Conservation (phyloP, 2,113 vertebrate genomes). For the Irena cyanogastra region DNA sequence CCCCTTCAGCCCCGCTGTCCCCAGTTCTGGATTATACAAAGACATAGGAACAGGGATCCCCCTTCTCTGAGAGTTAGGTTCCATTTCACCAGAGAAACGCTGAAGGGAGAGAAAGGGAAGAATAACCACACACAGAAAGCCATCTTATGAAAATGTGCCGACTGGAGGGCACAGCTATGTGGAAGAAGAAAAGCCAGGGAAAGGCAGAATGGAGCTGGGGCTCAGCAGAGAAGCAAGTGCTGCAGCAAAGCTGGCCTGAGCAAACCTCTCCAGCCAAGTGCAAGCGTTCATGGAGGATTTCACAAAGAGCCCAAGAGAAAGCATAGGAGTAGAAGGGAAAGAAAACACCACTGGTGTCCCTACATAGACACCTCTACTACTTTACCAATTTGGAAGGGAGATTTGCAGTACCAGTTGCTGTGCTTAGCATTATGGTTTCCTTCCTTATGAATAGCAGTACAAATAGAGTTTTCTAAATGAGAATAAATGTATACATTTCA, state of each 20-base stretch:
- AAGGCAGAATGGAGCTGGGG: neutral
- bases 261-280: neutral
- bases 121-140: neutral
- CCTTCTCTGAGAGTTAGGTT: neutral
- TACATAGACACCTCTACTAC: neutral
- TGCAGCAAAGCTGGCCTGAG: neutral
- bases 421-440: neutral
- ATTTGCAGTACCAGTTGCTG: neutral
- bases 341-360: neutral
- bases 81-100: neutral
- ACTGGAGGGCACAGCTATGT: neutral
- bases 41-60: neutral
- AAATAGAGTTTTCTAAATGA: neutral
- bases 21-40: neutral
- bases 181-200: neutral
- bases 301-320: neutral
- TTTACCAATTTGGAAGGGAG: neutral
- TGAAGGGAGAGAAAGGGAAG: neutral
- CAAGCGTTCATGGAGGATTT: neutral
- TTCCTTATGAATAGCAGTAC: neutral
- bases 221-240: neutral
- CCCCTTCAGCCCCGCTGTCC: accelerated
- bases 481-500: neutral
- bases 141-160: neutral
- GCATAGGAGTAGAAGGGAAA: neutral